Evolutionary conservation across 1,140 invertebrate species (phyloP).

Genomic region (Lasaia peninsularis): DNA sequence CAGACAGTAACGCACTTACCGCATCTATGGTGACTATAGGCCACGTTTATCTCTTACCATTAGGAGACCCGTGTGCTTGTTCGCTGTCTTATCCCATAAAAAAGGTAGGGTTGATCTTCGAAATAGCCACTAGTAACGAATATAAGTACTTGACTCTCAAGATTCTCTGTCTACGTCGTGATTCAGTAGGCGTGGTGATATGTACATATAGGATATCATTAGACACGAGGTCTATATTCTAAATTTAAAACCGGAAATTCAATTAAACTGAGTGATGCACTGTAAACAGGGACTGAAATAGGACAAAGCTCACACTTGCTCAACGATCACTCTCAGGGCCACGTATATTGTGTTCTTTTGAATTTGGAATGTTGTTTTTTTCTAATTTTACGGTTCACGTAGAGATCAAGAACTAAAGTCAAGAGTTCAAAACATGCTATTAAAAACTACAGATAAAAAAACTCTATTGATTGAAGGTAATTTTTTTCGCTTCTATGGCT

Average conservation of each 20-base stretch:
- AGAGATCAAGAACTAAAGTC: conserved; percentile 45
- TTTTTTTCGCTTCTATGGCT: background rate
- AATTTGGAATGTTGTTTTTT: conserved; percentile 20
- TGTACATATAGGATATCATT: background rate
- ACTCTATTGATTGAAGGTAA: background rate
- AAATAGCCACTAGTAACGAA: background rate
- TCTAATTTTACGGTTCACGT: conserved; percentile 27
- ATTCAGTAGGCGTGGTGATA: background rate
- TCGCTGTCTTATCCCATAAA: too few relatives aligned
- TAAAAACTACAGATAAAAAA: conserved; percentile 5
- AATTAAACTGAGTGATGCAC: conserved; percentile 67
- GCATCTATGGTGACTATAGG: too few relatives aligned
- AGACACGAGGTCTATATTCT: conserved; percentile 30
- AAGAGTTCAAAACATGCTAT: conserved; percentile 12
- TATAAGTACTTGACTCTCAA: background rate
- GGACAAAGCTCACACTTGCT: conserved; percentile 62
- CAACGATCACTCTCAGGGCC: conserved; percentile 33
- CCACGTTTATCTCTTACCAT: too few relatives aligned
- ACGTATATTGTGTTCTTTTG: conserved; percentile 23
- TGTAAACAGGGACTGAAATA: conserved; percentile 70
- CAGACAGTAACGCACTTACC: too few relatives aligned
- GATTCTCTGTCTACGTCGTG: background rate
- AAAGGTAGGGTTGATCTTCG: background rate
- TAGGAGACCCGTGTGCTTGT: too few relatives aligned
- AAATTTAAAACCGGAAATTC: conserved; percentile 74